phyloP scores from a whole-genome alignment of 1,140 invertebrate genomes.

The Papilio helenus region DNA sequence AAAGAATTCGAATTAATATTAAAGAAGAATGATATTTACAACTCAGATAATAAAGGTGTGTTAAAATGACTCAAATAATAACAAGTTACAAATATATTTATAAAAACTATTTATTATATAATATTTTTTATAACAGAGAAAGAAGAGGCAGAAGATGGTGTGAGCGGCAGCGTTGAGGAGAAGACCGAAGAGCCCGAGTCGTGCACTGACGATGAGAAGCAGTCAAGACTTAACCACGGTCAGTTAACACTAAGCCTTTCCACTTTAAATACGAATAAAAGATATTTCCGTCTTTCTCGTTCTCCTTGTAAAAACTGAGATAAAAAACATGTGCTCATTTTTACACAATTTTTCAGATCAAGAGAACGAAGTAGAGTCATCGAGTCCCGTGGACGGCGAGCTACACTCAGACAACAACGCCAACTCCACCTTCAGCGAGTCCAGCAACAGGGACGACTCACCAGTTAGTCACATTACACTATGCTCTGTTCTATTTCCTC shows the following conservation, averaged over 20 bases:
- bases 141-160: slow-evolving; percentile 60
- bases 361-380: slow-evolving; percentile 56
- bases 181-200: slow-evolving; percentile 62
- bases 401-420: slow-evolving; percentile 72
- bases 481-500: too few relatives aligned
- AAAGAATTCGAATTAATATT: slow-evolving; percentile 79
- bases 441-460: slow-evolving; percentile 64
- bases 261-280: too few relatives aligned
- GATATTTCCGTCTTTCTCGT: too few relatives aligned
- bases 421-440: slow-evolving; percentile 72
- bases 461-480: slow-evolving; percentile 52
- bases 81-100: too few relatives aligned
- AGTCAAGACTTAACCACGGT: slow-evolving; percentile 72
- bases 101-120: too few relatives aligned
- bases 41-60: slow-evolving; percentile 56
- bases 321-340: not conserved
- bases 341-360: slow-evolving; percentile 51
- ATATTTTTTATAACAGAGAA: slow-evolving; percentile 59
- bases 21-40: slow-evolving; percentile 73
- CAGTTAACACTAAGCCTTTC: slow-evolving; percentile 27
- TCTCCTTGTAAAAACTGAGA: too few relatives aligned
- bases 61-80: not conserved
- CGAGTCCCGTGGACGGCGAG: slow-evolving; percentile 65
- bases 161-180: slow-evolving; percentile 64
- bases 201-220: slow-evolving; percentile 76